Base-by-base conservation (phyloP, 1,140 invertebrate species). In the Drosophila ogumai region DNA sequence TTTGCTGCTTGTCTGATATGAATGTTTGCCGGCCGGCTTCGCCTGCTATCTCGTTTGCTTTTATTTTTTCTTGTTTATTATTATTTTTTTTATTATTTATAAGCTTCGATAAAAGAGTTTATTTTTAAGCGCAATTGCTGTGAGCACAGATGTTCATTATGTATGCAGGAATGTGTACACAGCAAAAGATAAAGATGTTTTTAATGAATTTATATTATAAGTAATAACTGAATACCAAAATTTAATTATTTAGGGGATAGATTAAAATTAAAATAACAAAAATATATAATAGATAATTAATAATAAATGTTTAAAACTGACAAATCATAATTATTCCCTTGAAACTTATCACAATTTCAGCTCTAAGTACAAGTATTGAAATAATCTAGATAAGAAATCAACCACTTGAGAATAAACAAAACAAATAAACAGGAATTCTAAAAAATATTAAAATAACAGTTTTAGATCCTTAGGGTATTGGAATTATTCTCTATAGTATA, bases 1-100 rank as follows among this genome's bases (percentile, higher is more conserved):
- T 36, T 22, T 9, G 17, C 13, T 22, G 25, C 41, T 55, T 64
- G 31, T 12, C 38, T 38, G 74, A 76, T 76, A 76, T 17, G 47
- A 59, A 46, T 59, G 74, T 76, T 76, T 76, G 74, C 72, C 74
- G 74, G 61, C 74, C 74, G 74, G 72, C 47, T 17, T 50, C 9
- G 22, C 8, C 17, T 25, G 10, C 38, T 46, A 12, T 71, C 71
- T 40, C 43, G 41, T 71, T 69, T 47, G 65, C 32, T 54, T 54
- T 22, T 54, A 36, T 36, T 36, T 54, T 22, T 22, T 22, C 32
- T 36, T 36, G 50, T 22, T 54, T 57, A 12, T 9, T 6, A 1
- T 40, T 36, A 28, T 19, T 55, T 41, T 17, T 44, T 56, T 34
- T 28, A 5, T 34, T 50, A 25, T 52, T 76, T 46, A 32, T 66